phyloP scores from a whole-genome alignment of 2,797 vertebrate species.

The Discoglossus pictus region DNA sequence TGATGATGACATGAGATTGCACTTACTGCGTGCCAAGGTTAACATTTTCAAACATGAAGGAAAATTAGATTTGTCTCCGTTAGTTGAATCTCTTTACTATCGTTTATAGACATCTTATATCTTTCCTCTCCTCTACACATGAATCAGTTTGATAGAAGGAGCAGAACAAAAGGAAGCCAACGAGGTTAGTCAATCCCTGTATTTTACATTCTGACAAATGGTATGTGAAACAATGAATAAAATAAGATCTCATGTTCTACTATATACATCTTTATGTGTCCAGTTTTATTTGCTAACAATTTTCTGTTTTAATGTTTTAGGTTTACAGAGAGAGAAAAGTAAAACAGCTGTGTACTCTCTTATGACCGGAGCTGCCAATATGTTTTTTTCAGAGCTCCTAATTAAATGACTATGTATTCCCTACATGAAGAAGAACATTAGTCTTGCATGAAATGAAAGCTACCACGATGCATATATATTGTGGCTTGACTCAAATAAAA shows the following conservation, averaged over 20 bases:
- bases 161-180: slow-evolving; percentile 35
- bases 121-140: slow-evolving; percentile 33
- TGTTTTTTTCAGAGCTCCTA: slow-evolving; percentile 29
- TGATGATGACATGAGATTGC: slow-evolving; percentile 55
- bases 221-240: not conserved
- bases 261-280: slow-evolving; percentile 47
- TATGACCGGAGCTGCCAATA: slow-evolving; percentile 27
- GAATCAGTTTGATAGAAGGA: slow-evolving; percentile 29
- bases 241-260: slow-evolving; percentile 31
- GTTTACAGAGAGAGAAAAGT: slow-evolving; percentile 28
- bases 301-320: no score
- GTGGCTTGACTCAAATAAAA: slow-evolving; percentile 11
- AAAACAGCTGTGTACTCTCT: slow-evolving; percentile 24
- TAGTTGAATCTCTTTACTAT: slow-evolving; percentile 46
- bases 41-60: slow-evolving; percentile 51
- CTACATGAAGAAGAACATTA: slow-evolving; percentile 28
- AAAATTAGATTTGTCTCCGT: slow-evolving; percentile 55
- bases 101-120: slow-evolving; percentile 50
- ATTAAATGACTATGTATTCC: slow-evolving; percentile 22
- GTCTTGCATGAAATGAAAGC: slow-evolving; percentile 22
- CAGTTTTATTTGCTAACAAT: slow-evolving; percentile 38
- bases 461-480: slow-evolving; percentile 19
- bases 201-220: slow-evolving; percentile 1
- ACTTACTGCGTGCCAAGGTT: slow-evolving; percentile 44
- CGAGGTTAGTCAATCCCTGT: not conserved